phyloP scores from a whole-genome alignment of 2,797 vertebrate species.

The Australoheros facetus region DNA sequence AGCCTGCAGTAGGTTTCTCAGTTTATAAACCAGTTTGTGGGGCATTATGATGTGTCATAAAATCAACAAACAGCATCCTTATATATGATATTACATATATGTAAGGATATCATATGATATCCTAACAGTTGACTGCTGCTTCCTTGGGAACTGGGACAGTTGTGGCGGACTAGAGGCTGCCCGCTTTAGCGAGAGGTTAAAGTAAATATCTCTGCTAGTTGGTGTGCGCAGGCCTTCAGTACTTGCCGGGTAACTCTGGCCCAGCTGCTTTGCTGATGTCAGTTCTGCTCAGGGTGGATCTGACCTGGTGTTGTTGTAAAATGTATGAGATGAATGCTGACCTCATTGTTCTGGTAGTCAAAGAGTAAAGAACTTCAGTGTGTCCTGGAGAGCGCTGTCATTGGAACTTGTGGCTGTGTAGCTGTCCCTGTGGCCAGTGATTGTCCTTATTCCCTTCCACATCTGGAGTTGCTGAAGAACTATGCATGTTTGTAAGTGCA shows the following conservation, averaged over 20 bases:
- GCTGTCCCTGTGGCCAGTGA: neutral
- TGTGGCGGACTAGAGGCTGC: neutral
- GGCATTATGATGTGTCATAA: too few species aligned
- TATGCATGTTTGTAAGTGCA: neutral
- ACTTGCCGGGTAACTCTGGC: neutral
- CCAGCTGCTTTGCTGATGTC: neutral
- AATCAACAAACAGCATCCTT: too few species aligned
- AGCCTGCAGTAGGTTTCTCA: too few species aligned
- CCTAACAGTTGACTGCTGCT: neutral
- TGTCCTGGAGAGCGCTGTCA: neutral
- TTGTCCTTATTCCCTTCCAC: neutral
- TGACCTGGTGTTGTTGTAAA: neutral
- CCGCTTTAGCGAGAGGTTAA: neutral
- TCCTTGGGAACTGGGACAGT: neutral
- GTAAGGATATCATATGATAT: neutral
- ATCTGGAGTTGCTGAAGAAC: neutral
- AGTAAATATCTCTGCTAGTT: neutral
- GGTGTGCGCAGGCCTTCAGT: neutral
- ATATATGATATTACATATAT: too few species aligned
- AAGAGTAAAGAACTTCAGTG: neutral
- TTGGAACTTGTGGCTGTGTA: neutral
- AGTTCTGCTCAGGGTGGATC: neutral
- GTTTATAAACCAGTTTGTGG: too few species aligned
- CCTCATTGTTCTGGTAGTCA: neutral
- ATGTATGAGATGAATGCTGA: neutral